phyloP scores from a whole-genome alignment of 2,797 vertebrate genomes.

The Octomys mimax region DNA sequence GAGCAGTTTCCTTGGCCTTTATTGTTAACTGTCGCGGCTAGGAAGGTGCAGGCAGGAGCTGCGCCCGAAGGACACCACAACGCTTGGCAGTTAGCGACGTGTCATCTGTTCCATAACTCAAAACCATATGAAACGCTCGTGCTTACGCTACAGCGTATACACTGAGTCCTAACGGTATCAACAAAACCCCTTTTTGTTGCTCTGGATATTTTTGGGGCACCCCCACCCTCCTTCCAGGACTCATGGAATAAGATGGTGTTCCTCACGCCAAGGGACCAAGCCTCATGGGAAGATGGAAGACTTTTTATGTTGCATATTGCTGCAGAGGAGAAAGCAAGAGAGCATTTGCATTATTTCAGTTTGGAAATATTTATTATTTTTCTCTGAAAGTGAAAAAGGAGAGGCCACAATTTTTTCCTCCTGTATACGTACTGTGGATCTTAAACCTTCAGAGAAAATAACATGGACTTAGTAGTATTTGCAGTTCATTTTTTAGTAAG shows the following conservation, averaged over 20 bases:
- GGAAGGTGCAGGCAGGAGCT: conserved; percentile 39
- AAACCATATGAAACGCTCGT: conserved; percentile 6
- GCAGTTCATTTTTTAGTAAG: conserved; percentile 47
- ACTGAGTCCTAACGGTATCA: background rate
- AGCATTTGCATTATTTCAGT: background rate
- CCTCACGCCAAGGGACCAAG: conserved; percentile 6
- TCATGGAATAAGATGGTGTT: background rate
- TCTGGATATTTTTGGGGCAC: background rate
- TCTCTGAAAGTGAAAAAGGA: background rate
- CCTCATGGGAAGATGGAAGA: background rate
- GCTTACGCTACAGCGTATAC: background rate
- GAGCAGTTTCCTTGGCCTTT: conserved; percentile 22
- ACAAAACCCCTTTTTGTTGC: background rate
- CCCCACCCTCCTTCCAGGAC: background rate
- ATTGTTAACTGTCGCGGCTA: conserved; percentile 34
- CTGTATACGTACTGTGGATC: background rate
- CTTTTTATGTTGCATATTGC: background rate
- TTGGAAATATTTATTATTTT: conserved; percentile 58
- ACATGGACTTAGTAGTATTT: conserved; percentile 42
- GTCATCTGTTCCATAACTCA: background rate
- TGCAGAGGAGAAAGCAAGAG: background rate
- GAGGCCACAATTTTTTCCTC: background rate
- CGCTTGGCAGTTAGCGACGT: background rate
- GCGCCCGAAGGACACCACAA: background rate
- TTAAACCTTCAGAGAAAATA: conserved; percentile 33